Conservation (phyloP, 1,140 invertebrate species). For the Babylonia areolata region DNA sequence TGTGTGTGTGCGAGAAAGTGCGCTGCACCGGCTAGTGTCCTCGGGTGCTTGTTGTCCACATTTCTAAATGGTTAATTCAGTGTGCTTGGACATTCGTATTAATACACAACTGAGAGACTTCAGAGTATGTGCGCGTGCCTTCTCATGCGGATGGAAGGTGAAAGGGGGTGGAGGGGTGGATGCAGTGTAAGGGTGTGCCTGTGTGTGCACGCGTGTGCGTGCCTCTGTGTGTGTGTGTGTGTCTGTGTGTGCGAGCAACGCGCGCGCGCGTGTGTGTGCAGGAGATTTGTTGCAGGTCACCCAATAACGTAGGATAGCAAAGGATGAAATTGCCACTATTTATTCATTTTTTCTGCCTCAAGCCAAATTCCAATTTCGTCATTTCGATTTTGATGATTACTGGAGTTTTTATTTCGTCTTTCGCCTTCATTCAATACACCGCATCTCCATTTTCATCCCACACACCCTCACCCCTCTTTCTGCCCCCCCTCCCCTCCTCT, state of each 20-base stretch:
- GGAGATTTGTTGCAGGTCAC: background rate
- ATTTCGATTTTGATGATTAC: conserved; percentile 17
- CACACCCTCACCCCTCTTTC: no score
- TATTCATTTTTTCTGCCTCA: background rate
- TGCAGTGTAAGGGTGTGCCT: background rate
- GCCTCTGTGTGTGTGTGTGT: background rate
- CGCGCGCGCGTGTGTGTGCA: background rate
- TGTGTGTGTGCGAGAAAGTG: no score
- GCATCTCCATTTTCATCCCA: no score
- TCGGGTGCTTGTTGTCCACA: no score
- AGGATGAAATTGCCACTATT: background rate
- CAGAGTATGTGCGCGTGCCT: no score
- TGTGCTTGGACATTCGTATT: no score
- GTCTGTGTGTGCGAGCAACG: background rate
- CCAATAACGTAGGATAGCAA: background rate
- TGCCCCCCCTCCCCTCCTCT: no score
- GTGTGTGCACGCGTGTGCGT: background rate
- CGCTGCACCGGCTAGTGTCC: no score
- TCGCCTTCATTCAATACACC: background rate
- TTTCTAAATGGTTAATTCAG: no score
- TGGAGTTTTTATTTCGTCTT: background rate
- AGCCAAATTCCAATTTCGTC: conserved; percentile 12
- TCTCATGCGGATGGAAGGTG: no score
- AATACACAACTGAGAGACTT: no score
- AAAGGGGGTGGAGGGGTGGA: no score